Percentiles rank a stretch among this genome's conserved stretches.
Conservation (phyloP, 2,113 vertebrate genomes). For the Spheniscus mendiculus region DNA sequence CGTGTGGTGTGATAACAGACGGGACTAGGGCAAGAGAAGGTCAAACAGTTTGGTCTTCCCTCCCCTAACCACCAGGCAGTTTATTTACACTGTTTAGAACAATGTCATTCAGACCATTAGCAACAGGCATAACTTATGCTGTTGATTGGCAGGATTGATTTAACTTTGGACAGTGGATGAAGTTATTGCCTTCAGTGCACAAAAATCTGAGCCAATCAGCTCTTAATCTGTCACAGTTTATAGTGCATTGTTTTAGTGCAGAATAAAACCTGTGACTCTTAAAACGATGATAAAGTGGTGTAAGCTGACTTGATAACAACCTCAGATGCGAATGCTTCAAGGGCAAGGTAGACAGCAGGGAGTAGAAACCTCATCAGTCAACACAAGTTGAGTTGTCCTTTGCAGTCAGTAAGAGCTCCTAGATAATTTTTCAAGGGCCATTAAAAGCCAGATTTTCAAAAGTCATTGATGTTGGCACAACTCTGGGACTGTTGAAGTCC, state of each 20-base stretch:
- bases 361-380: background rate
- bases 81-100: background rate
- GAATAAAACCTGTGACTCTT: background rate
- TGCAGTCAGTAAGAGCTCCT: background rate
- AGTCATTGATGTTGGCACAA: background rate
- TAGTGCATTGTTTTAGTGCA: background rate
- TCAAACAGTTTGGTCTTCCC: background rate
- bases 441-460: background rate
- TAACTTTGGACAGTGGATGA: background rate
- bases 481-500: background rate
- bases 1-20: background rate
- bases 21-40: background rate
- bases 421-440: background rate
- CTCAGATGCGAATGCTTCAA: background rate
- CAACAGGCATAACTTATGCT: background rate
- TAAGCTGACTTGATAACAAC: background rate
- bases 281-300: background rate
- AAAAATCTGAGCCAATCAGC: background rate
- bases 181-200: background rate
- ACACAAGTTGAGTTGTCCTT: background rate
- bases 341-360: background rate
- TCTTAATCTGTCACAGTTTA: background rate
- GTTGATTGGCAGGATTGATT: background rate
- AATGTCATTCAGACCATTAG: background rate
- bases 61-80: background rate